Base-by-base conservation (phyloP, 2,888 invertebrate species). In the Ferdinandea cuprea region DNA sequence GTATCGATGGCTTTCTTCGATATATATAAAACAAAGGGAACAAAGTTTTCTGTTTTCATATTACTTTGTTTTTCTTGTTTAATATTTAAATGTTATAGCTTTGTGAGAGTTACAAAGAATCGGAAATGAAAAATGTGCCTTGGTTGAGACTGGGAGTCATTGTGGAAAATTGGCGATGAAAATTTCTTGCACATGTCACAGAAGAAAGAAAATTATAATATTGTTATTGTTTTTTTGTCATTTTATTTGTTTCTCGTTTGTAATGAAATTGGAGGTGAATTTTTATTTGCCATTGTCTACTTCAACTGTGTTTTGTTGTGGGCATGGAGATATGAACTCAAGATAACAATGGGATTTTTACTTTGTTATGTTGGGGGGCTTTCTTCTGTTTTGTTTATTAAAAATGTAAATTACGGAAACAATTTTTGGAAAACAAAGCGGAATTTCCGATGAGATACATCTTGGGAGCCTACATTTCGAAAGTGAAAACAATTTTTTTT, bases 41-140 rank as follows among this genome's bases (percentile, higher is more conserved):
- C 35, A 35, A 50, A 42, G 15, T 19, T 69, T 69, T 37, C 25
- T 54, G 37, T 44, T 59, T 59, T 46, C 11, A 30, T 61, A 46
- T 54, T 50, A 54, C 50, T 58, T 59, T 71, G 19, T 30, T 44
- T 30, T 35, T 28, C 15, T 66, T 73, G 61, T 65, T 71, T 13
- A 44, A 69, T 50, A 74, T 80, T 80, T 74, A 69, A 80, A 74
- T 80, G 74, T 58, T 4, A n/a, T 42, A 7, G 48, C 61, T 50
- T 68, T 73, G 25, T 68, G 28, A 56, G 66, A 71, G 42, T 68
- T 54, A 50, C 42, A 69, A 73, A 32, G 63, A 54, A 65, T 59
- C 59, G 59, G 28, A 76, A 52, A 52, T 59, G 52, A 35, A 61
- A 59, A 54, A 28, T 42, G 21, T 48, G 46, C 13, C 35, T 46